phyloP scores from a whole-genome alignment of 2,113 vertebrate genomes.

The Serilophus lunatus region DNA sequence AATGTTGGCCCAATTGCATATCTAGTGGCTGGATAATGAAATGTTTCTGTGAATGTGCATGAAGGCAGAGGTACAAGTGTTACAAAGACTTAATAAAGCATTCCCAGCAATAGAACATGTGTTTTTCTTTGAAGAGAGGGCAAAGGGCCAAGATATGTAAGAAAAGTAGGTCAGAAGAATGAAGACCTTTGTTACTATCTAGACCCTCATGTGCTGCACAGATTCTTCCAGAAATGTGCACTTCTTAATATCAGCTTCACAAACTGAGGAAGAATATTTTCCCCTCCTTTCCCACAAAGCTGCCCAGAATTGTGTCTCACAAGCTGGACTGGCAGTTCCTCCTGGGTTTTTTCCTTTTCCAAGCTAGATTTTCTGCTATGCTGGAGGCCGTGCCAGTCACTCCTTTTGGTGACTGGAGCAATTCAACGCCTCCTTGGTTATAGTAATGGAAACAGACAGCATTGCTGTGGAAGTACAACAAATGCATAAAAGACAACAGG shows the following conservation, averaged over 20 bases:
- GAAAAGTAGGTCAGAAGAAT: background rate
- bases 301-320: background rate
- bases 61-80: background rate
- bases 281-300: background rate
- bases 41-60: background rate
- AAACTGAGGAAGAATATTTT: background rate
- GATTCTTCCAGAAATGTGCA: background rate
- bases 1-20: background rate
- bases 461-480: background rate
- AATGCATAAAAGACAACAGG: background rate
- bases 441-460: background rate
- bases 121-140: background rate
- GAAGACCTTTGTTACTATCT: background rate
- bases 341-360: background rate
- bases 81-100: background rate
- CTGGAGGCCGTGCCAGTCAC: background rate
- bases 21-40: background rate
- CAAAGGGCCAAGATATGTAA: background rate
- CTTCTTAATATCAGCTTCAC: background rate
- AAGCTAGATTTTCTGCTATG: background rate
- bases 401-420: background rate
- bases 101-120: background rate
- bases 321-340: background rate
- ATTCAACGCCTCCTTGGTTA: background rate
- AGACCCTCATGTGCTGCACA: background rate